Conservation (phyloP, 2,888 invertebrate species). For the Pardosa pseudoannulata region DNA sequence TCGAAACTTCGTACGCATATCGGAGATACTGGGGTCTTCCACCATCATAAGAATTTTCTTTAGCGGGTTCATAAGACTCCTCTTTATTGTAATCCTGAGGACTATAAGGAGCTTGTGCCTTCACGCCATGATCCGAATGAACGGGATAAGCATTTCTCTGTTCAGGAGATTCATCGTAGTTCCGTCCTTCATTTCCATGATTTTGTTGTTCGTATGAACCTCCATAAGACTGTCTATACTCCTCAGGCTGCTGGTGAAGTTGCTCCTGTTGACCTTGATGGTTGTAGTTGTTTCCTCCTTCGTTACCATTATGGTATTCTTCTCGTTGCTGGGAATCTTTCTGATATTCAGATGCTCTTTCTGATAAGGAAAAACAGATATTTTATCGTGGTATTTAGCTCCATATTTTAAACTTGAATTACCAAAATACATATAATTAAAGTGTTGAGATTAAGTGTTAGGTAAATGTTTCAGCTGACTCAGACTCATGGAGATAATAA, state of each 20-base stretch:
- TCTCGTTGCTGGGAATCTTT: slow-evolving; percentile 12
- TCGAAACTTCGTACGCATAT: neutral
- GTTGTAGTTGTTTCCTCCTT: neutral
- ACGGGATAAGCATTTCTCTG: neutral
- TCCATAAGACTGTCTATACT: slow-evolving; percentile 1
- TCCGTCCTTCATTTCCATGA: neutral
- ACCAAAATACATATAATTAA: no score
- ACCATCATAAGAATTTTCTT: neutral
- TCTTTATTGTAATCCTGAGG: slow-evolving; percentile 25
- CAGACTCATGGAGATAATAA: no score
- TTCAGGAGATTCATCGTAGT: neutral
- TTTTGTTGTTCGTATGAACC: neutral
- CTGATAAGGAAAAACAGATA: slow-evolving; percentile 11
- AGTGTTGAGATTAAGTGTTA: no score
- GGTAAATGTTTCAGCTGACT: no score
- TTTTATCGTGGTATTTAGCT: neutral
- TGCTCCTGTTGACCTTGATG: neutral
- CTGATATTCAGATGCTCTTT: slow-evolving; percentile 26
- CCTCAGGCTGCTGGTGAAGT: neutral
- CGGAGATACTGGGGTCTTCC: neutral
- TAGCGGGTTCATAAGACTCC: neutral
- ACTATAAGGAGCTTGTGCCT: neutral
- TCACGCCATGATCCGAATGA: neutral
- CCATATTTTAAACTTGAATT: no score
- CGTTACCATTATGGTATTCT: slow-evolving; percentile 11